Evolutionary conservation across 2,797 vertebrate species (phyloP), one percentile per base, ranked within the genome.

Genomic region (Hippopotamyrus pictus): DNA sequence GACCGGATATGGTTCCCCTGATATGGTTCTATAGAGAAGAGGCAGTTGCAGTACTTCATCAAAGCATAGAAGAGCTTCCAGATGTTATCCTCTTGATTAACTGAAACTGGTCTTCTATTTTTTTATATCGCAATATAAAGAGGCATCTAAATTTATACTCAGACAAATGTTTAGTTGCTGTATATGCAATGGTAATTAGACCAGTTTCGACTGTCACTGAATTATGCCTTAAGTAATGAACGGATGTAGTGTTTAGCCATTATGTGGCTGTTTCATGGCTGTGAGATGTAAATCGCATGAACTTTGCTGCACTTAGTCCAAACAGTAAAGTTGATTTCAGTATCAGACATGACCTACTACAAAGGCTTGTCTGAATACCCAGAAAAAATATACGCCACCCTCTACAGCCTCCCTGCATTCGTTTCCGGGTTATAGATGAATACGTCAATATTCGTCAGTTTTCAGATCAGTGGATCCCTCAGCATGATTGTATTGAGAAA

Each of bases 1-100:
- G 87, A 73, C 44, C 44, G 46, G n/a, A 88, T 41, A 51, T 51
- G 50, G 41, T 46, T 48, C 12, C 22, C 17, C 87, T 88, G 37
- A 62, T 44, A 54, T 48, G 87, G 87, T 22, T 84, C n/a, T n/a
- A 25, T 44, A 84, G 82, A 84, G 82, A 50, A 84, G 82, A 84
- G 82, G 46, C 82, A 48, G 41, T 48, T 48, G 82, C 82, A 22
- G 19, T 84, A 50, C 22, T 84, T 84, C 82, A 50, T 50, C n/a
- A 46, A n/a, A 46, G 54, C 25, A 54, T 22, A 37, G 48, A 86
- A 86, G 29, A 86, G 84, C n/a, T n/a, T 46, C 17, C 46, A 84
- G 82, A 84, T 84, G 41, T 84, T 50, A 84, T 50, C n/a, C 82
- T 84, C 82, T 50, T 46, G 41, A 44, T 50, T 48, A 84, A 46